phyloP scores from a whole-genome alignment of 2,797 vertebrate genomes.

The Cirrhinus mrigala region DNA sequence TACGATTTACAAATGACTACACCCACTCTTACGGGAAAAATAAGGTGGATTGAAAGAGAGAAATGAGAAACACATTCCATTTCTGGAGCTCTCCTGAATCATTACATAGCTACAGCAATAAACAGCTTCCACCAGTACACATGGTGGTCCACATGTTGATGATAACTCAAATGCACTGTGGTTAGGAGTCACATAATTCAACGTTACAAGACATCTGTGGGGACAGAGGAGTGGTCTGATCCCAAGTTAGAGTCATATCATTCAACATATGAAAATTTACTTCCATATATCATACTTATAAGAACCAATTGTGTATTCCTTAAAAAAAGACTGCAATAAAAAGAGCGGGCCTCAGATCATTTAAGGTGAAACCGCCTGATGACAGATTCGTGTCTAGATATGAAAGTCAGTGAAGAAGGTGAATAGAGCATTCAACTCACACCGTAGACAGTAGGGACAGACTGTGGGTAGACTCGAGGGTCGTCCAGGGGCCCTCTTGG shows the following conservation, averaged over 20 bases:
- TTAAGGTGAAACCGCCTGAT: not conserved
- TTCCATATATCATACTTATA: not conserved
- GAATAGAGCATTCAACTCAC: slow-evolving; percentile 71
- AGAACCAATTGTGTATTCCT: not conserved
- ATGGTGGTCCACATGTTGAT: not conserved
- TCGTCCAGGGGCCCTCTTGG: slow-evolving; percentile 80
- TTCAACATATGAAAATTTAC: too few species aligned
- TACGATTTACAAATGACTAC: too few species aligned
- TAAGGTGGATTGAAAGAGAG: not conserved
- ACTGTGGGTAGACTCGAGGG: slow-evolving; percentile 79
- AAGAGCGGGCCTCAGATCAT: not conserved
- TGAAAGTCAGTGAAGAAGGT: not conserved
- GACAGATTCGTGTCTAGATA: not conserved
- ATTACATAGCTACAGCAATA: not conserved
- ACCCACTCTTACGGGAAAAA: too few species aligned
- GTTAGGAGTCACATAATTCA: slow-evolving; percentile 6
- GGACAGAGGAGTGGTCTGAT: not conserved
- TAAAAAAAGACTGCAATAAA: not conserved
- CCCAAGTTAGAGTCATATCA: not conserved
- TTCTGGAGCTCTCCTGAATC: not conserved
- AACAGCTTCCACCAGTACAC: not conserved
- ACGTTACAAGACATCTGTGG: not conserved
- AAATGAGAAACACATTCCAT: not conserved
- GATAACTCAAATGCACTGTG: not conserved
- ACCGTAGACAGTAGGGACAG: slow-evolving; percentile 80